Base-by-base conservation (phyloP, 2,113 vertebrate species). In the Ceyx margarethae region DNA sequence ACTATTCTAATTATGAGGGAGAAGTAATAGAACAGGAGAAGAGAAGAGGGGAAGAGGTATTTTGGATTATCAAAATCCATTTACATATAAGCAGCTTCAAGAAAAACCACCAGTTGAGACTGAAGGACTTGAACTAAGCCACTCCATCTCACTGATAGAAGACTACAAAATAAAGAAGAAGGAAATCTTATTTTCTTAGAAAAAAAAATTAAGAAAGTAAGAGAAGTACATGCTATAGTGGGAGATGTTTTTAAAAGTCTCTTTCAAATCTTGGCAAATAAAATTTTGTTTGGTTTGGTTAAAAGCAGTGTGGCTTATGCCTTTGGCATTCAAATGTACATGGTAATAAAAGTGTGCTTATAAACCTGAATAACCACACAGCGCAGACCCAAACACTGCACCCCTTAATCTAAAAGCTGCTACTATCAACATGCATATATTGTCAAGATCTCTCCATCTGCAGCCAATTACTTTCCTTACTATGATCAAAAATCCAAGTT, bases 391-490 rank as follows among this genome's bases (percentile, higher is more conserved):
- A 93, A 92, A 89, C 75, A 94, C 78, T 92, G 78, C 51, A 64
- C 26, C 64, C 75, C 78, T 81, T 76, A 92, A 94, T 94, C 67
- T 93, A 64, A 87, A 94, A 77, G 43, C 78, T 91, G 75, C 89
- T 96, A 95, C 60, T 95, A 95, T 96, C 96, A 95, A 67, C 91
- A 89, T 95, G 92, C 72, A 79, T 83, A 57, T 92, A 53, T 92
- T 93, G 79, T 71, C 93, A 94, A 96, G 79, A 94, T 95, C 48
- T 95, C 91, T 78, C 89, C 96, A 95, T 96, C 89, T 96, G 93
- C 83, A 97, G 94, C 93, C 95, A 97, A 96, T 97, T 97, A 97
- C 91, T 95, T 93, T 94, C 71, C 80, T 93, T 85, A 84, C 88
- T 75, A 87, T 91, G 87, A 97, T 83, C 77, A 96, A 95, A 96